Base-by-base conservation (phyloP, 1,140 invertebrate genomes). In the Contarinia nasturtii region DNA sequence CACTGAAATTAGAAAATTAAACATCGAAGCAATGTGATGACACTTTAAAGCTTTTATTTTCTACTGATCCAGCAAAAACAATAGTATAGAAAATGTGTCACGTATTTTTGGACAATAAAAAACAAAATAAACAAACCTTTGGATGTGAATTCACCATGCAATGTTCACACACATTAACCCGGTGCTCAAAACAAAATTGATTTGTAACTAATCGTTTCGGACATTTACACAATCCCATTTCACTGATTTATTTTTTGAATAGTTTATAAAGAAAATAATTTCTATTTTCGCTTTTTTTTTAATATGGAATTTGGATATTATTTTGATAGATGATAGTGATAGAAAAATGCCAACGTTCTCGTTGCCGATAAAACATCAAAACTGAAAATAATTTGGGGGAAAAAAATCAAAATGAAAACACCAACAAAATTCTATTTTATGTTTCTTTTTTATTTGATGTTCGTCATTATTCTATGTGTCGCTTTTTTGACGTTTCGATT, bases 141-240 rank as follows among this genome's bases (percentile, higher is more conserved):
- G 86, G 79, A 69, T 98, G 94, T 64, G 86, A 90, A 54, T 84
- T 81, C 27, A 96, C 86, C 76, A 98, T 85, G 71, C 94, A 98
- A 71, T 90, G 77, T 72, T 98, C 93, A 67, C 94, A 98, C 59
- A 98, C 94, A 76, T 97, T 98, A 2, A 97, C 92, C 57, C 90
- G 70, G 64, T 98, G 94, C 67, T 96, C 90, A 65, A 95, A 98
- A 71, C 94, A 98, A 72, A 97, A 98, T 60, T 95, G 82, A 69
- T 92, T 96, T 43, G 93, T 97, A 21, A 97, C 90, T 73, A 83
- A 82, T 56, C 85, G 73, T 67, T 96, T 95, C 12, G 92, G 90
- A 69, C 94, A 98, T 65, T 97, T 97, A 68, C 93, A 98, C 19
- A 98, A 71, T 42, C 93, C 93, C 93, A 98, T 97, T 51, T 54